These are phyloP conservation scores for Acridotheres tristis DNA, from an alignment of 2,797 vertebrate species.

Conservation along the genomic window DNA sequence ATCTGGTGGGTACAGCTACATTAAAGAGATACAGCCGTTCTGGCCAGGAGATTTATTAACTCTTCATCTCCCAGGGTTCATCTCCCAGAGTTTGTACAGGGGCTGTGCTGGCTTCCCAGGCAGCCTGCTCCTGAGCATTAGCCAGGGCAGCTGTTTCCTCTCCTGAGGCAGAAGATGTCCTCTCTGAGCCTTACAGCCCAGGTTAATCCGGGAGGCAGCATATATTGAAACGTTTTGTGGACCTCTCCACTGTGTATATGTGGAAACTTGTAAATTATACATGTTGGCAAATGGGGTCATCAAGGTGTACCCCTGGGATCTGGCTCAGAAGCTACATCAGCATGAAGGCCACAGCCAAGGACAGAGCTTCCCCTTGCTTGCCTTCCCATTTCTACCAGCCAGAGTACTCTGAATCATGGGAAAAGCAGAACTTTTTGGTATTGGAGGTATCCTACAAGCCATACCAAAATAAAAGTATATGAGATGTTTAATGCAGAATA, in stretches of 20 bases:
- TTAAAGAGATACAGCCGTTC: background rate
- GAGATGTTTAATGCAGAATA: background rate
- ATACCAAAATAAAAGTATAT: background rate
- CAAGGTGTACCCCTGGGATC: background rate
- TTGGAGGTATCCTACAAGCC: background rate
- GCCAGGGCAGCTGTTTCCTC: background rate
- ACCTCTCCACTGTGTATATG: background rate
- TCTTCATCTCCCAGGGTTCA: background rate
- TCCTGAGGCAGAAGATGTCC: background rate
- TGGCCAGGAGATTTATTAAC: background rate
- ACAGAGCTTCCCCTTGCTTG: background rate
- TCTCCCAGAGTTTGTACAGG: accelerated
- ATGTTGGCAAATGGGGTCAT: background rate
- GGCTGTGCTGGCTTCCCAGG: background rate
- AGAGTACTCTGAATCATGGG: background rate
- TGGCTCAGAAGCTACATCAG: background rate
- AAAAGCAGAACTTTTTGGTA: background rate
- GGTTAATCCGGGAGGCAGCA: background rate
- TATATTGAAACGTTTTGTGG: background rate
- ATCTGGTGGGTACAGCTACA: background rate
- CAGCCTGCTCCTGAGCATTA: background rate
- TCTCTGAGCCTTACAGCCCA: background rate
- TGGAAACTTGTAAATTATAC: background rate
- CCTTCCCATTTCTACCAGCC: background rate
- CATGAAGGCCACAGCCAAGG: background rate